phyloP scores from a whole-genome alignment of 2,797 vertebrate species.

The Streptopelia turtur region DNA sequence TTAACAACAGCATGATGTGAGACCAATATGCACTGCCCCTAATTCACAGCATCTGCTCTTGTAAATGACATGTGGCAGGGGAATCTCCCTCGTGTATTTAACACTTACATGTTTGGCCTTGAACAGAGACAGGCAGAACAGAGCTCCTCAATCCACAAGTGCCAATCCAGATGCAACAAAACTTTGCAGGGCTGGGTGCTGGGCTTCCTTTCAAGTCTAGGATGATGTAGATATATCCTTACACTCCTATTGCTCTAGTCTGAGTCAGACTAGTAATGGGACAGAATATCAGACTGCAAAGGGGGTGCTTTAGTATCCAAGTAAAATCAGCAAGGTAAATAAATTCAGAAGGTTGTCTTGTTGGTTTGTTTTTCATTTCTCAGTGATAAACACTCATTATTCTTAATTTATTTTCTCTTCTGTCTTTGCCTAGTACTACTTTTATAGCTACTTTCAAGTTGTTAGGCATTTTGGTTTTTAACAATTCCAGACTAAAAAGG shows the following conservation, averaged over 20 bases:
- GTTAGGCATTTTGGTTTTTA: neutral
- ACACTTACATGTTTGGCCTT: neutral
- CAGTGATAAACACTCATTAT: neutral
- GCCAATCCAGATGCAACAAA: neutral
- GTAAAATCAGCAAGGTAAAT: neutral
- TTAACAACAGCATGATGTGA: neutral
- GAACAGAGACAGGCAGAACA: neutral
- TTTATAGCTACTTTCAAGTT: neutral
- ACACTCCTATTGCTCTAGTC: neutral
- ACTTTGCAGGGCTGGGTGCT: neutral
- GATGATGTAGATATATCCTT: neutral
- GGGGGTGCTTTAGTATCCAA: neutral
- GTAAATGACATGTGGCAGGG: neutral
- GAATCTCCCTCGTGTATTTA: neutral
- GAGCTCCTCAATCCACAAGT: neutral
- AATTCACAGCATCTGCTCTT: neutral
- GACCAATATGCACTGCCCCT: neutral
- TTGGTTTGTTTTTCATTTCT: neutral
- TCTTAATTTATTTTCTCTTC: neutral
- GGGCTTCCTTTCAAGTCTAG: neutral
- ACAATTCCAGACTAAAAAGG: neutral
- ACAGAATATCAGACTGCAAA: neutral
- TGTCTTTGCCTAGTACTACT: neutral
- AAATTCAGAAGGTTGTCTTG: neutral
- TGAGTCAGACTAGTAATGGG: neutral